Conservation (phyloP, 2,113 vertebrate genomes). For the Coryphaenoides rupestris region DNA sequence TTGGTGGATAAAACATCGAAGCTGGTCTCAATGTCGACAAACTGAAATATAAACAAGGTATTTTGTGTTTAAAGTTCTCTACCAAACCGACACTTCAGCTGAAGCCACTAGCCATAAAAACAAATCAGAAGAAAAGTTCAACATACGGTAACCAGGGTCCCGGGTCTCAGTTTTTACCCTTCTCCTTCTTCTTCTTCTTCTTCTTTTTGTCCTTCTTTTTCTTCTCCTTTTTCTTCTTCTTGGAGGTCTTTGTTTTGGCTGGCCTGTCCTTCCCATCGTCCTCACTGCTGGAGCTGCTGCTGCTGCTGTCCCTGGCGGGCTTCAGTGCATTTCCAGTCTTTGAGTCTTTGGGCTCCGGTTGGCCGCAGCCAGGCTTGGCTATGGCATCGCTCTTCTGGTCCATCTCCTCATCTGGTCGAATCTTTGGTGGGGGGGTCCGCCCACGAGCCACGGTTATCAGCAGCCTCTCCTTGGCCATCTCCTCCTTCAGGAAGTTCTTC, state of each 20-base stretch:
- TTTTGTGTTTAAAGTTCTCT: background rate
- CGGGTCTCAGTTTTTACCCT: background rate
- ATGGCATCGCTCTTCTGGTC: conserved; percentile 12
- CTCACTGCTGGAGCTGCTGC: conserved; percentile 33
- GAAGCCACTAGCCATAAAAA: too few relatives aligned
- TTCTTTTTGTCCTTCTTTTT: conserved; percentile 20
- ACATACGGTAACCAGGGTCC: too few relatives aligned
- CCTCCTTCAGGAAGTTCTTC: conserved; percentile 40
- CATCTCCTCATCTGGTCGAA: conserved; percentile 27
- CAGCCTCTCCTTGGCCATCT: conserved; percentile 54
- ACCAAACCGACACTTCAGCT: too few relatives aligned
- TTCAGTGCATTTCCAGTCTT: background rate
- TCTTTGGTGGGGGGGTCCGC: conserved; percentile 1
- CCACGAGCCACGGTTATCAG: conserved; percentile 49
- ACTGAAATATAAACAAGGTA: background rate
- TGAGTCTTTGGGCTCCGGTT: background rate
- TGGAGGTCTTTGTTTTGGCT: conserved; percentile 26
- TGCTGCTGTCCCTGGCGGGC: conserved; percentile 18
- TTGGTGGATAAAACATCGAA: background rate
- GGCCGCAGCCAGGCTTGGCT: background rate
- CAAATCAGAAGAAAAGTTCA: too few relatives aligned
- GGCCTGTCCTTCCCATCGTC: conserved; percentile 8
- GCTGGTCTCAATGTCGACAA: background rate
- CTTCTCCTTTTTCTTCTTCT: conserved; percentile 53
- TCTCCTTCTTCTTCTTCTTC: conserved; percentile 25